phyloP scores from a whole-genome alignment of 2,888 invertebrate genomes.

The Acrobasis repandana region DNA sequence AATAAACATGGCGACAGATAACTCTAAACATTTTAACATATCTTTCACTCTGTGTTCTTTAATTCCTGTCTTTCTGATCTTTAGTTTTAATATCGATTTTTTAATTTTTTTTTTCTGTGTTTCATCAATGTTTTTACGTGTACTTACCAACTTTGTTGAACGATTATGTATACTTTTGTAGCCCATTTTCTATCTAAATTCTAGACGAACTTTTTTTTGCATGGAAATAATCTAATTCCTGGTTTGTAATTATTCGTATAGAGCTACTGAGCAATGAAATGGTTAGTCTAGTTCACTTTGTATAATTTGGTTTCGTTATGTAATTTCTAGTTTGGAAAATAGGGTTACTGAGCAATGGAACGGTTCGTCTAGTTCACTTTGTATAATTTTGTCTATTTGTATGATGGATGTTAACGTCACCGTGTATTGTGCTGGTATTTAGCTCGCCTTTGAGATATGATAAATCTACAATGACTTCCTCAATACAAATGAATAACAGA shows the following conservation, averaged over 20 bases:
- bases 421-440: conserved; percentile 55
- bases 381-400: conserved; percentile 58
- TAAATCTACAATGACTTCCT: conserved; percentile 58
- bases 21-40: too few relatives aligned
- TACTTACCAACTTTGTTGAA: too few relatives aligned
- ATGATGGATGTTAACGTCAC: conserved; percentile 57
- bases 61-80: too few relatives aligned
- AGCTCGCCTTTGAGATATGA: conserved; percentile 57
- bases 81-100: too few relatives aligned
- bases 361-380: conserved; percentile 49
- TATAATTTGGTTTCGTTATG: conserved; percentile 44
- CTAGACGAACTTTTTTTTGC: too few relatives aligned
- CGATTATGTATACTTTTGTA: too few relatives aligned
- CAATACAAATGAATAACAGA: conserved; percentile 43
- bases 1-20: too few relatives aligned
- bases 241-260: not conserved
- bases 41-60: too few relatives aligned
- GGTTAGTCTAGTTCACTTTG: conserved; percentile 49
- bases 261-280: conserved; percentile 27
- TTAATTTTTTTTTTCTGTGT: too few relatives aligned
- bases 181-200: too few relatives aligned
- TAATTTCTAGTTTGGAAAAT: not conserved
- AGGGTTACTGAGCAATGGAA: conserved; percentile 25
- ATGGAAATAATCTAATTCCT: too few relatives aligned
- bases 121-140: too few relatives aligned